These are phyloP conservation scores for Aurelia sp. DNA, from an alignment of 30 jellyfish, hydroid and myxozoan genomes.

Conservation along the genomic window DNA sequence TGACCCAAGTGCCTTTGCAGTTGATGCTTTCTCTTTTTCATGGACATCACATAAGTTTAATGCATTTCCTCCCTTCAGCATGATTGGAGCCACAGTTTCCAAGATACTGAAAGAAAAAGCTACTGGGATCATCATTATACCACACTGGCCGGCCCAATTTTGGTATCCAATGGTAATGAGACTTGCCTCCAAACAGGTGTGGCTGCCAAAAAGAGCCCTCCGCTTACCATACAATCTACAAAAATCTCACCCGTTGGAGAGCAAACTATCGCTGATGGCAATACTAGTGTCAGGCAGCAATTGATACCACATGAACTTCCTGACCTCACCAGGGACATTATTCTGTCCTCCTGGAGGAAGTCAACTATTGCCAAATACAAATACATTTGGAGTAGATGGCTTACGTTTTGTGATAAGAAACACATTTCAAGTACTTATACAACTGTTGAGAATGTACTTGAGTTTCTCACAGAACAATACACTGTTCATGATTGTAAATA, in stretches of 20 bases:
- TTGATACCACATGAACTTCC: too few relatives aligned
- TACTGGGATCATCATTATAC: neutral
- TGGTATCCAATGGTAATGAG: neutral
- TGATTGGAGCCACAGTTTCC: neutral
- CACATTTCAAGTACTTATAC: neutral
- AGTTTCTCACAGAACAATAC: conserved; percentile 1
- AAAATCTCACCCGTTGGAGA: neutral
- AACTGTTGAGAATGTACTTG: conserved; percentile 1
- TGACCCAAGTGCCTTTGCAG: conserved; percentile 30
- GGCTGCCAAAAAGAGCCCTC: neutral
- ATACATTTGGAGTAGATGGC: neutral
- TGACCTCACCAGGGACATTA: too few relatives aligned
- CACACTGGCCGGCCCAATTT: neutral
- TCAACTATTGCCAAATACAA: neutral
- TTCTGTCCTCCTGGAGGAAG: too few relatives aligned
- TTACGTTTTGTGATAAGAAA: neutral
- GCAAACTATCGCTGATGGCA: neutral
- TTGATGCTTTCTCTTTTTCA: conserved; percentile 18
- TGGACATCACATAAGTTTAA: conserved; percentile 11
- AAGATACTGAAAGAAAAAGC: conserved; percentile 5
- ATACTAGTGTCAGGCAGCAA: neutral
- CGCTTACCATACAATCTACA: neutral
- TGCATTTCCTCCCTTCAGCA: conserved; percentile 42
- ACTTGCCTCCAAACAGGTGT: neutral
- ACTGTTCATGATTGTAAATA: neutral